A percentile compares a stretch with the other conserved stretches of the same genome.
Conservation (phyloP, 2,888 invertebrate species). For the Camponotus fellah region DNA sequence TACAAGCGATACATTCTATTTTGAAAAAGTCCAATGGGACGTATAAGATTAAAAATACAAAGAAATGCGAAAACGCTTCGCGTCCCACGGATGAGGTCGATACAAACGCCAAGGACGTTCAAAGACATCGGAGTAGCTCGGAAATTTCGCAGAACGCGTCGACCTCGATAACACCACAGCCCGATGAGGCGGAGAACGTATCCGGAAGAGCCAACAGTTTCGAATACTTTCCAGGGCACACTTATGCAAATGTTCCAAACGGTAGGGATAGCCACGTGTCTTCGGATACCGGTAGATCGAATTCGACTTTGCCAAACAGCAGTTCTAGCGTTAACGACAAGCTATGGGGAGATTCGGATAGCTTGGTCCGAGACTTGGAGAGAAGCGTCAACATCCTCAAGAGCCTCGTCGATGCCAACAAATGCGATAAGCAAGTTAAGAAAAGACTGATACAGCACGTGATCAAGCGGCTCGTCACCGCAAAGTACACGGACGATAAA, state of each 20-base stretch:
- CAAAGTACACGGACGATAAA: slow-evolving; percentile 88
- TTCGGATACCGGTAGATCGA: slow-evolving; percentile 81
- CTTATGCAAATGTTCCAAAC: slow-evolving; percentile 87
- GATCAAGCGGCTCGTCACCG: slow-evolving; percentile 88
- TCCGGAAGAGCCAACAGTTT: slow-evolving; percentile 90
- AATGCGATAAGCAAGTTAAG: slow-evolving; percentile 88
- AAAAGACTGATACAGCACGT: slow-evolving; percentile 90
- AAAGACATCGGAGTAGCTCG: slow-evolving; percentile 82
- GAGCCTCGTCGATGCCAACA: slow-evolving; percentile 88
- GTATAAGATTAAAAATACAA: slow-evolving; percentile 74
- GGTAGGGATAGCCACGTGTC: slow-evolving; percentile 80
- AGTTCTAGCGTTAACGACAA: slow-evolving; percentile 84
- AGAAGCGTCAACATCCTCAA: slow-evolving; percentile 88
- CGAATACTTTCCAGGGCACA: slow-evolving; percentile 88
- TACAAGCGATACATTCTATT: slow-evolving; percentile 78
- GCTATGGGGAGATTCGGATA: slow-evolving; percentile 84
- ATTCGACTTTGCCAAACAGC: slow-evolving; percentile 84
- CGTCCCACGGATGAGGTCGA: slow-evolving; percentile 60
- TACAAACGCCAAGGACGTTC: slow-evolving; percentile 77
- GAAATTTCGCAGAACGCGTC: slow-evolving; percentile 75
- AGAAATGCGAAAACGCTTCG: slow-evolving; percentile 41
- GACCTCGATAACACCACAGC: slow-evolving; percentile 70
- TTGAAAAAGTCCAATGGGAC: slow-evolving; percentile 79
- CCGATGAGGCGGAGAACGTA: slow-evolving; percentile 81
- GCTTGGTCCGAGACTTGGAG: slow-evolving; percentile 88